Evolutionary conservation across 2,797 vertebrate genomes (phyloP), one percentile per base, ranked within the genome.

Genomic region (Characodon lateralis): DNA sequence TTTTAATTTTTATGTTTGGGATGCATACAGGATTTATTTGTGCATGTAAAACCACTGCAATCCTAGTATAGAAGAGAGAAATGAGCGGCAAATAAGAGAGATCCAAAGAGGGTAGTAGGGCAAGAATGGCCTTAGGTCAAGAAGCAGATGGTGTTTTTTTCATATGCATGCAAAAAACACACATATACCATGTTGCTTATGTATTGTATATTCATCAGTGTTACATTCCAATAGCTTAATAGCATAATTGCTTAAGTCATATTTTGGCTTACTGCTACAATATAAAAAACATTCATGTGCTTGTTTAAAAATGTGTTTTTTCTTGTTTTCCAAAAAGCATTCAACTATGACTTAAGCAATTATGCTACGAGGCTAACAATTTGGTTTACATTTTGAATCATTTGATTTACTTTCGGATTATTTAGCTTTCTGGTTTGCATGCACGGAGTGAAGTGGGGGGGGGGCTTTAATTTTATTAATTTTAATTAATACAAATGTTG

Each of bases 61-160:
- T 74, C 83, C 88, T 78, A 89, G 83, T 74, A 73, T 28, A 72
- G 71, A 51, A 75, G 68, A 76, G 83, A 78, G 61, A 61, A 79
- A 83, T 51, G 72, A 78, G 71, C 69, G 74, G 87, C 74, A 80
- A 85, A 80, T 65, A 85, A 73, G 80, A 73, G 80, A 85, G 77
- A 90, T 84, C 88, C 92, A 94, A 93, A 87, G 89, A 93, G 94
- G 94, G 91, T 95, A 96, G 93, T 95, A 94, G 95, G 95, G 91
- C 94, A 95, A 94, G 93, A 95, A 96, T 80, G 89, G 95, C 95
- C 95, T 89, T 90, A 90, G 95, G 95, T 95, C 93, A 88, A 93
- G 90, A 48, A 61, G 91, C 95, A 96, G 95, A 96, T 96, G 95
- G 95, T 77, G 87, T 89, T 93, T 90, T 88, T 93, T 86, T 91